Base-by-base conservation (phyloP, 2,888 invertebrate species). In the Cheiracanthium punctorium region DNA sequence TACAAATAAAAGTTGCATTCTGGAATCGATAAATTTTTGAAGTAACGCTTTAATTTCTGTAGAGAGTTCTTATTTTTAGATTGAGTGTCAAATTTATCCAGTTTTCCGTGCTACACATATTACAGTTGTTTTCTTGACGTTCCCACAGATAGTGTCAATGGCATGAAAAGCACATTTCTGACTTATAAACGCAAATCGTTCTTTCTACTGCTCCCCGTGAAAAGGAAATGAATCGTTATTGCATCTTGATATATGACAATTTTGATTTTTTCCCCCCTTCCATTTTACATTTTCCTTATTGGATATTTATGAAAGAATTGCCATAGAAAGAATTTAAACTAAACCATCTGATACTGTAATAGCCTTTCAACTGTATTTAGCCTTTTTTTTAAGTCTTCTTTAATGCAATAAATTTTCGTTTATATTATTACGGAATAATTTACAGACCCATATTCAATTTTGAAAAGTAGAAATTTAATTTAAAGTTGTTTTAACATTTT, bases 221-320 rank as follows among this genome's bases (percentile, higher is more conserved):
- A 48, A 24, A 58, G 24, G 58, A 58, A 58, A 58, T 58, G 58
- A 58, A 58, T 58, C 20, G 58, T 58, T 58, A 58, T 58, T 58
- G 17, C 58, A 17, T 58, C 58, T 58, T 24, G 58, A 58, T 24
- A 10, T 48, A 58, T 58, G 58, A 58, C 58, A 58, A 58, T 58
- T 58, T 58, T 24, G 20, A 58, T 24, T 58, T 58, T 58, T 58
- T 48, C 17, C 24, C 24, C 24, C 4, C 24, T 58, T 58, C 58
- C 58, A 58, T 20, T 58, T 58, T 58, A 24, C 20, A 24, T 58
- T 5, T 48, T 48, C 14, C 43, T 58, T 58, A 58, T 58, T 58
- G 58, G 58, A 58, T 58, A 58, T 58, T 58, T 58, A 58, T 58
- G 58, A 58, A 58, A 17, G 58, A 58, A 58, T 58, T 58, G 24